Conservation (phyloP, 2,113 vertebrate species). For the Crotalus helleri region DNA sequence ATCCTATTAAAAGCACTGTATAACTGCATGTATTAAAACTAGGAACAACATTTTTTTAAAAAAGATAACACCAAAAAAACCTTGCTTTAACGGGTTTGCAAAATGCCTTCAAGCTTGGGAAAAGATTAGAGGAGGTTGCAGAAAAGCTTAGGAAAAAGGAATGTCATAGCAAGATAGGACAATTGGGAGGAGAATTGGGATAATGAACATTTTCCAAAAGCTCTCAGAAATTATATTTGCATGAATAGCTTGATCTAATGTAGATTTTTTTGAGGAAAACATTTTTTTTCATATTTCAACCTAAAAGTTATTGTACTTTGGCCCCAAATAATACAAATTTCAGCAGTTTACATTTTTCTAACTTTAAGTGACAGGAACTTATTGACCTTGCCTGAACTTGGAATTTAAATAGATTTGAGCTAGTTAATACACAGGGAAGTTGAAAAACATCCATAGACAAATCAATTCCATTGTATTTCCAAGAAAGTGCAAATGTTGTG, state of each 20-base stretch:
- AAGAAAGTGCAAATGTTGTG: neutral
- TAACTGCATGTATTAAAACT: neutral
- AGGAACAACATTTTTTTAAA: neutral
- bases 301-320: neutral
- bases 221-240: neutral
- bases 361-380: neutral
- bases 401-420: neutral
- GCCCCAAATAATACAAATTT: neutral
- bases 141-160: neutral
- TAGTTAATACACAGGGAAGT: neutral
- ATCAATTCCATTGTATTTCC: neutral
- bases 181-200: neutral
- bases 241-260: neutral
- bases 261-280: neutral
- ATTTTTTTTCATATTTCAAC: neutral
- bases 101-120: neutral
- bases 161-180: neutral
- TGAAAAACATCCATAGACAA: neutral
- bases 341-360: neutral
- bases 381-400: neutral
- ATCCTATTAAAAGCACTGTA: neutral
- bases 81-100: neutral
- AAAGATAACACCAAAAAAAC: neutral
- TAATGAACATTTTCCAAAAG: neutral
- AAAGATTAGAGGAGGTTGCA: neutral